Evolutionary conservation across 2,113 vertebrate genomes (phyloP).

Genomic region (Amphiprion percula): DNA sequence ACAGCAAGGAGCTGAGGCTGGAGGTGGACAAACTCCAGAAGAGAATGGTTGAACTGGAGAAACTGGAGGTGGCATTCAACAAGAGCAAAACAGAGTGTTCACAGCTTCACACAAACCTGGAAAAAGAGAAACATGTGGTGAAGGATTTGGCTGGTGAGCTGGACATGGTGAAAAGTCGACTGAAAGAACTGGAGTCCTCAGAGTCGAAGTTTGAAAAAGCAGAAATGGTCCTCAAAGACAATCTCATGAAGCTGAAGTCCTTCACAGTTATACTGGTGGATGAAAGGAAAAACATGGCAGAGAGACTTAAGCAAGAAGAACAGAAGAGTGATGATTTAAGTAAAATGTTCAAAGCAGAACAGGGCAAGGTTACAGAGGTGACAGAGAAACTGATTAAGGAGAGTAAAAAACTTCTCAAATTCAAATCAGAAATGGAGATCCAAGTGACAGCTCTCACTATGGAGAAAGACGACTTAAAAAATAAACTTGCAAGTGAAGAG

Average conservation of each 20-base stretch:
- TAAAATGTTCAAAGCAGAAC: conserved; percentile 90
- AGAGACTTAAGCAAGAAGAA: conserved; percentile 93
- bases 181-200: conserved; percentile 90
- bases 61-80: conserved; percentile 90
- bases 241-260: conserved; percentile 94
- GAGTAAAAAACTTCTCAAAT: conserved; percentile 94
- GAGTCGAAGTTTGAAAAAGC: conserved; percentile 90
- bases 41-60: conserved; percentile 93
- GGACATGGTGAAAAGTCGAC: conserved; percentile 87
- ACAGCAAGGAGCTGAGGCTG: conserved; percentile 88
- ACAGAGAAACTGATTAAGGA: conserved; percentile 98
- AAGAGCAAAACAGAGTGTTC: conserved; percentile 90
- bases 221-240: conserved; percentile 91
- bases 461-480: conserved; percentile 89
- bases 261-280: conserved; percentile 94
- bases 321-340: conserved; percentile 89
- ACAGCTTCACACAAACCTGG: conserved; percentile 89
- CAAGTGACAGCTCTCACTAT: conserved; percentile 86
- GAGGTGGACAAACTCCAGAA: conserved; percentile 95
- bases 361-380: conserved; percentile 94
- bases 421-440: conserved; percentile 95
- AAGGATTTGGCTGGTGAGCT: conserved; percentile 90
- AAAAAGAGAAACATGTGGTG: conserved; percentile 90
- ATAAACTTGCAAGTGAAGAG: conserved; percentile 88
- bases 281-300: conserved; percentile 92